These are phyloP conservation scores for Laothoe populi DNA, from an alignment of 2,888 invertebrate species.

Conservation along the genomic window DNA sequence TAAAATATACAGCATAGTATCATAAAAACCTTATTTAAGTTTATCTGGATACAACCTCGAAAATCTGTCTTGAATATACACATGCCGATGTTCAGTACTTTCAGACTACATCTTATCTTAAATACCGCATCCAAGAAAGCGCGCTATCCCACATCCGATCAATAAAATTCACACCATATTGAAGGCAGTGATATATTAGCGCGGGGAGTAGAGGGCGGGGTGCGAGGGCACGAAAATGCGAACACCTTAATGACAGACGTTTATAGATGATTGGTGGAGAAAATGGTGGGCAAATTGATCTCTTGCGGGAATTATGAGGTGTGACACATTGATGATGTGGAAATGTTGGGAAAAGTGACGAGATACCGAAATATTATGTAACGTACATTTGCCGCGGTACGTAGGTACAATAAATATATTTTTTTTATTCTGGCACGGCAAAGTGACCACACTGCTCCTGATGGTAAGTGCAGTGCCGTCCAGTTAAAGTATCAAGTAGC, in stretches of 20 bases:
- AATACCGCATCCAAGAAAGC: slow-evolving; percentile 12
- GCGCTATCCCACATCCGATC: slow-evolving; percentile 9
- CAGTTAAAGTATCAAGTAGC: no score
- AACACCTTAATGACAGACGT: slow-evolving; percentile 38
- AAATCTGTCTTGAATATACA: no score
- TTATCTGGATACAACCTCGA: no score
- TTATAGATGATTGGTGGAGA: slow-evolving; percentile 35
- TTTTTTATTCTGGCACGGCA: no score
- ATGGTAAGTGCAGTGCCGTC: no score
- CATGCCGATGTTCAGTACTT: no score
- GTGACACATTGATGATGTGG: slow-evolving; percentile 16
- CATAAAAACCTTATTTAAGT: no score
- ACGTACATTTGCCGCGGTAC: not conserved
- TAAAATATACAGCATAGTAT: no score
- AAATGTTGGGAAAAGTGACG: slow-evolving; percentile 21
- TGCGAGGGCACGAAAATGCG: slow-evolving; percentile 8
- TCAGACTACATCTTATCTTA: no score
- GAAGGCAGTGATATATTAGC: slow-evolving; percentile 28
- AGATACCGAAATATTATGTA: not conserved
- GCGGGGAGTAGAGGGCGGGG: not conserved
- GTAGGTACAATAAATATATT: no score
- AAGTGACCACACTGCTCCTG: no score
- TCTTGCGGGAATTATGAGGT: slow-evolving; percentile 28
- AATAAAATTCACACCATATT: slow-evolving; percentile 27
- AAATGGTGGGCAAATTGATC: slow-evolving; percentile 37